Base-by-base conservation (phyloP, 1,140 invertebrate genomes). In the Tetramorium alpestre region DNA sequence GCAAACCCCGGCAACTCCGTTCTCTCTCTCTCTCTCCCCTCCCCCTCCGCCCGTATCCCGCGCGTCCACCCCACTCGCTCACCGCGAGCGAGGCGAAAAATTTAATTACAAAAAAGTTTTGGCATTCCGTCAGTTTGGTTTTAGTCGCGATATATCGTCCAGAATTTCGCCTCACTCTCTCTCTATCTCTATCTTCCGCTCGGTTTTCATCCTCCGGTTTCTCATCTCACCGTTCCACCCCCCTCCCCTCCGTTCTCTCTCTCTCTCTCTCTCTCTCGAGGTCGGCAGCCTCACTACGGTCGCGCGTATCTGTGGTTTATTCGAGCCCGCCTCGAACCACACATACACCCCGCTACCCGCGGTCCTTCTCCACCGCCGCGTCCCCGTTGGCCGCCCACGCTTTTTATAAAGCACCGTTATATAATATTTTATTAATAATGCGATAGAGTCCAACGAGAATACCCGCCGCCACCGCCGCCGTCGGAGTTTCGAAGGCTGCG, bases 41-140 rank as follows among this genome's bases (percentile, higher is more conserved):
- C 22, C 22, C 2, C 65, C 41, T 3, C 13, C 6, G 4, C 6
- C 41, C 64, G 64, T 65, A 64, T 18, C 38, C 64, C 41, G n/a
- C 65, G 38, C 69, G 47, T 86, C 49, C 70, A 25, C 70, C 58
- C 51, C 80, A 86, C 88, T 88, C 62, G 64, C 76, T 67, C 62
- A 58, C 76, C 69, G 77, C 58, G 87, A 67, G 77, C 22, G 87
- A 84, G 91, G 87, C 86, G 86, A 93, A 93, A 93, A 93, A 93
- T 93, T 93, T 93, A 93, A 93, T 93, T 93, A 93, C 91, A 93
- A 93, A 93, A 93, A 93, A 93, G 92, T 93, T 93, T 93, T 93
- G 92, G 92, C 93, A 93, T 93, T 93, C 93, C 93, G 90, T 93
- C 93, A 93, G 93, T 93, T 93, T 93, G 91, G 92, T 93, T 91